These are phyloP conservation scores for Brachyhypopomus gauderio DNA, from an alignment of 2,113 vertebrate species.

Conservation along the genomic window DNA sequence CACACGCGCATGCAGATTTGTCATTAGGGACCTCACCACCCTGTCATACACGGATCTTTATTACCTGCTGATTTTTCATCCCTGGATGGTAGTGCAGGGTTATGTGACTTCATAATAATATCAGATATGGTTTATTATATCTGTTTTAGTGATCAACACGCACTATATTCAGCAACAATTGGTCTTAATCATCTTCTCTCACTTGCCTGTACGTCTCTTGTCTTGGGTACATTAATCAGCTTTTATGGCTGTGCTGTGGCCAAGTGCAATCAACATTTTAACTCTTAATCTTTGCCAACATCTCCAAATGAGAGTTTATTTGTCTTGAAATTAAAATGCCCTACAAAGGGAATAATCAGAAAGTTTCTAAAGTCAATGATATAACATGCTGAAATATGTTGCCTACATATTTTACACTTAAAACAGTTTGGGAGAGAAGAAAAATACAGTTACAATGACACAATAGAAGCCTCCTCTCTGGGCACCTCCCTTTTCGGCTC, in stretches of 20 bases:
- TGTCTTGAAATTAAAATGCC: background rate
- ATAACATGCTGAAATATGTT: background rate
- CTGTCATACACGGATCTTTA: background rate
- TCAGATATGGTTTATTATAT: background rate
- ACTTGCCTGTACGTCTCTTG: background rate
- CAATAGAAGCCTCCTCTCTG: conserved; percentile 13
- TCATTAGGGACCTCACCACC: background rate
- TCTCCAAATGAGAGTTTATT: background rate
- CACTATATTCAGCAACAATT: background rate
- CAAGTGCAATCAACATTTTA: background rate
- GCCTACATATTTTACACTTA: conserved; percentile 31
- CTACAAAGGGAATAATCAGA: no score
- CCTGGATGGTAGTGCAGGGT: background rate
- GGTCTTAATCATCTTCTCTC: background rate
- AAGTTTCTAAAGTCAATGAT: background rate
- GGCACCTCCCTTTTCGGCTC: conserved; percentile 41
- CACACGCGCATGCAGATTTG: background rate
- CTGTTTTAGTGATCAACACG: background rate
- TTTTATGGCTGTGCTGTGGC: background rate
- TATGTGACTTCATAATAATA: background rate
- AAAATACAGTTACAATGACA: conserved; percentile 6
- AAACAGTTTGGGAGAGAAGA: conserved; percentile 1
- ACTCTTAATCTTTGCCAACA: background rate
- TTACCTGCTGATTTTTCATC: background rate
- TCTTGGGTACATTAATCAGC: background rate